Evolutionary conservation across 2,113 vertebrate species (phyloP).

Genomic region (Verasper variegatus): DNA sequence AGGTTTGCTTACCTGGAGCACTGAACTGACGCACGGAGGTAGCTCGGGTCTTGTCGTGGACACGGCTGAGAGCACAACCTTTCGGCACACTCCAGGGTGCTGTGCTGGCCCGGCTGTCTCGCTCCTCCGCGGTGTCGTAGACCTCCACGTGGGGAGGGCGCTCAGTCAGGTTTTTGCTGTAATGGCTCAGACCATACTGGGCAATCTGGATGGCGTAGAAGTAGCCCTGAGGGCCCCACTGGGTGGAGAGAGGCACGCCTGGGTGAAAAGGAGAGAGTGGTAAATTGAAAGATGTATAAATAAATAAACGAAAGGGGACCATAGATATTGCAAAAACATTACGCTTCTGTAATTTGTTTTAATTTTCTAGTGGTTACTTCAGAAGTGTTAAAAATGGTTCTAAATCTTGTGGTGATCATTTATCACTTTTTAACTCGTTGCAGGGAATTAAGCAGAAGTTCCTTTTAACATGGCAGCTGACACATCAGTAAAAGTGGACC

Average conservation of each 20-base stretch:
- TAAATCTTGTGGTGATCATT: not conserved
- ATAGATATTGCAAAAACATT: not conserved
- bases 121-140: slow-evolving; percentile 90
- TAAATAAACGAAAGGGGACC: not conserved
- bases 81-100: slow-evolving; percentile 87
- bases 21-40: slow-evolving; percentile 90
- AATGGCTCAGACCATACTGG: slow-evolving; percentile 98
- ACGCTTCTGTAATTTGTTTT: not conserved
- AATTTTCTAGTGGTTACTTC: not conserved
- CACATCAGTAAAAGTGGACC: not conserved
- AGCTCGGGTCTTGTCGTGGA: slow-evolving; percentile 86
- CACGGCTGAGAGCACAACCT: slow-evolving; percentile 85
- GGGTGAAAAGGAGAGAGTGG: slow-evolving; percentile 16
- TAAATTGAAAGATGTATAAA: not conserved
- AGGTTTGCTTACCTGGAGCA: slow-evolving; percentile 85
- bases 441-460: not conserved
- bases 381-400: not conserved
- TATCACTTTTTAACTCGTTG: not conserved
- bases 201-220: slow-evolving; percentile 99
- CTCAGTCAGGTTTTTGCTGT: slow-evolving; percentile 98
- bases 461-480: not conserved
- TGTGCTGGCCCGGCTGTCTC: slow-evolving; percentile 59
- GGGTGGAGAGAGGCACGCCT: slow-evolving; percentile 97
- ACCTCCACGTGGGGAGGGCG: slow-evolving; percentile 89
- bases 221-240: slow-evolving; percentile 99